Conservation (phyloP, 2,113 vertebrate genomes). For the Orcinus orca region DNA sequence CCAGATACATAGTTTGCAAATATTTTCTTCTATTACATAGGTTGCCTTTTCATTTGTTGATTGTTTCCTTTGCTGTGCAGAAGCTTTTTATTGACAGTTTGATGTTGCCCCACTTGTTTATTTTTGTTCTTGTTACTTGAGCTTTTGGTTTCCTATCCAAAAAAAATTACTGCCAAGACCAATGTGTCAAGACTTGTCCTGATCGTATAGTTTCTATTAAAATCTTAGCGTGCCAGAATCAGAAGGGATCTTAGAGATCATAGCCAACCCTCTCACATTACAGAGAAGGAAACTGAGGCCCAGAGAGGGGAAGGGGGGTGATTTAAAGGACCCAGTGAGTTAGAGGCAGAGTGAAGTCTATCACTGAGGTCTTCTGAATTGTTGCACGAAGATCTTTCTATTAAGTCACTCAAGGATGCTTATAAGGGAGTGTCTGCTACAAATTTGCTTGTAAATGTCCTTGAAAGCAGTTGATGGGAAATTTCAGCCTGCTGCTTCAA, state of each 20-base stretch:
- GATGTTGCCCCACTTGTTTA: not conserved
- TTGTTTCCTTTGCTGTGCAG: not conserved
- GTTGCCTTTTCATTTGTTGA: not conserved
- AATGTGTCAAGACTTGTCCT: not conserved
- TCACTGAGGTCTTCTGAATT: not conserved
- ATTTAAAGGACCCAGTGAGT: not conserved
- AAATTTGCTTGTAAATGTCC: conserved; percentile 36
- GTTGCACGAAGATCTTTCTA: not conserved
- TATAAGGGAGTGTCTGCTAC: not conserved
- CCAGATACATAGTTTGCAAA: not conserved
- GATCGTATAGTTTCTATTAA: not conserved
- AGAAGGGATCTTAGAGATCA: not conserved
- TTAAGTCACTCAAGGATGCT: not conserved
- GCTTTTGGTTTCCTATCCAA: not conserved
- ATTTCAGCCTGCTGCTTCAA: conserved; percentile 33
- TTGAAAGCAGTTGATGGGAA: conserved; percentile 38
- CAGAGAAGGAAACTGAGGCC: not conserved
- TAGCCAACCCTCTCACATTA: not conserved
- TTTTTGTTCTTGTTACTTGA: not conserved
- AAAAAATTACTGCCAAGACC: not conserved
- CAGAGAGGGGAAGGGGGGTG: not conserved
- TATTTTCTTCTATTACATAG: not conserved
- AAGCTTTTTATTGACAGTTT: not conserved
- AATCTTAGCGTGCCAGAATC: not conserved
- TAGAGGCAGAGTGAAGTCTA: not conserved